Percentiles rank a stretch among this genome's conserved stretches.
Evolutionary conservation across 2,797 vertebrate genomes (phyloP).

Genomic region (Megalops cyprinoides): DNA sequence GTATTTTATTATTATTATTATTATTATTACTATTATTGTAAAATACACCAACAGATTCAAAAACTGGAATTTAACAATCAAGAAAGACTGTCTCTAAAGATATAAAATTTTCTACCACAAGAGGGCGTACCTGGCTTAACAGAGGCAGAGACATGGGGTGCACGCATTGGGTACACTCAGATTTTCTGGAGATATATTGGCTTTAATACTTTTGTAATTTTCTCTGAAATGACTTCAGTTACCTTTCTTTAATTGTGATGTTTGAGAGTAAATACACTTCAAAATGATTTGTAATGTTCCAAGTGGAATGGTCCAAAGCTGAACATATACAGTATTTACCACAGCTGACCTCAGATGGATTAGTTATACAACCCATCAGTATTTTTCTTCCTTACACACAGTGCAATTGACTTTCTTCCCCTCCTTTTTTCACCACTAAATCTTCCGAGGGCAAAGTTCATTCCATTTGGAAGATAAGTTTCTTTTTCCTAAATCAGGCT

Average conservation of each 20-base stretch:
- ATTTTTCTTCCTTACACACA: neutral
- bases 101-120: neutral
- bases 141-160: neutral
- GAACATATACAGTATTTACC: neutral
- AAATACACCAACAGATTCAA: too few relatives aligned
- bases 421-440: neutral
- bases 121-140: constrained; percentile 25
- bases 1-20: too few relatives aligned
- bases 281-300: too few relatives aligned
- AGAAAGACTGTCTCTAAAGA: too few relatives aligned
- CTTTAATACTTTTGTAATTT: neutral
- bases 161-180: neutral
- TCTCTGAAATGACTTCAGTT: neutral
- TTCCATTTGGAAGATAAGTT: constrained; percentile 5
- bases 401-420: neutral
- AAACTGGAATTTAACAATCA: too few relatives aligned
- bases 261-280: neutral
- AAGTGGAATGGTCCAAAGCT: too few relatives aligned
- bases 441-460: neutral
- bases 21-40: too few relatives aligned
- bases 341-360: neutral
- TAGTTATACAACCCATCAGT: neutral
- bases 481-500: neutral
- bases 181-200: neutral
- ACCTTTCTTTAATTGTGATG: neutral